Conservation (phyloP, 2,113 vertebrate species). For the Ceuthmochares aereus region DNA sequence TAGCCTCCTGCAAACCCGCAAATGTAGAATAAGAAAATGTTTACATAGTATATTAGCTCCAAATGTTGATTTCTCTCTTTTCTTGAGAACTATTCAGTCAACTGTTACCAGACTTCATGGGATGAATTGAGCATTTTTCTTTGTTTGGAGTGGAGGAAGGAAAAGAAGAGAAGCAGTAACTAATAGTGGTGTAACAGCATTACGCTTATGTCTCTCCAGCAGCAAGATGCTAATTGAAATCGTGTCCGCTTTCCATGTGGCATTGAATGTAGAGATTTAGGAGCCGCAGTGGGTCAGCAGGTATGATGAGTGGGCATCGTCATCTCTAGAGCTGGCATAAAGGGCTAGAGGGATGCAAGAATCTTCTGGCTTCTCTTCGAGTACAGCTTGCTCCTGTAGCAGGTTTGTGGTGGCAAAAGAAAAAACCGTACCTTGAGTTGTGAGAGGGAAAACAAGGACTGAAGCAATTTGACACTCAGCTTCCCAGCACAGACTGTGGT, state of each 20-base stretch:
- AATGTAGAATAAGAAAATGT: not conserved
- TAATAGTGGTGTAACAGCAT: not conserved
- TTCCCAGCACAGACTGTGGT: not conserved
- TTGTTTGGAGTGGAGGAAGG: not conserved
- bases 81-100: not conserved
- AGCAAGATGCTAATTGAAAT: not conserved
- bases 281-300: not conserved
- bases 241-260: not conserved
- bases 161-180: not conserved
- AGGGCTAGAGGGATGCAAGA: not conserved
- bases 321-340: not conserved
- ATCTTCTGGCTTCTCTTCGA: not conserved
- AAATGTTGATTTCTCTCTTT: not conserved
- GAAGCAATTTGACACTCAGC: not conserved
- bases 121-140: not conserved
- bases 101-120: not conserved
- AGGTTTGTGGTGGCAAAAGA: not conserved
- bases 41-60: not conserved
- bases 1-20: not conserved
- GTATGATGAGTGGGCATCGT: not conserved
- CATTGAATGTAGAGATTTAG: not conserved
- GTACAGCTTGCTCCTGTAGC: not conserved
- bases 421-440: not conserved
- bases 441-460: not conserved
- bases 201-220: rapidly evolving